These are phyloP conservation scores for Glaucidium brasilianum DNA, from an alignment of 2,113 vertebrate genomes.

Conservation along the genomic window DNA sequence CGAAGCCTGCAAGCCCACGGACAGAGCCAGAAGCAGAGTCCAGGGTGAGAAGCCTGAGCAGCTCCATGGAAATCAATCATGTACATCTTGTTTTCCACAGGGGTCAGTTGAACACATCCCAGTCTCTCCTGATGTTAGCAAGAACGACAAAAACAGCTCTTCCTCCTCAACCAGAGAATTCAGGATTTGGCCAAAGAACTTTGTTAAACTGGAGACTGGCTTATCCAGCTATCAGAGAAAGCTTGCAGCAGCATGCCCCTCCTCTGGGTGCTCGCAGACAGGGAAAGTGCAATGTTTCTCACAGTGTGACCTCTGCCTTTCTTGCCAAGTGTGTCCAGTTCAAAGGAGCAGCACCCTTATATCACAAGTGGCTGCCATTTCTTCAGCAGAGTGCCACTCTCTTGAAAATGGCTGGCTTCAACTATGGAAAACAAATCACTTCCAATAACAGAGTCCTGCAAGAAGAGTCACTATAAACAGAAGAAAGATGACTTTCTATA, in stretches of 20 bases:
- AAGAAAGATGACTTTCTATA: rapidly evolving
- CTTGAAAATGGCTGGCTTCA: not conserved
- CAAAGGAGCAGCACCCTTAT: not conserved
- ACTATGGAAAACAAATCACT: not conserved
- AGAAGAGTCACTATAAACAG: not conserved
- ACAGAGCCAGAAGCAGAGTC: not conserved
- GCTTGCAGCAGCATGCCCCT: not conserved
- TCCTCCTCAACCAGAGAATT: not conserved
- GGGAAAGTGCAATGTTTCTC: not conserved
- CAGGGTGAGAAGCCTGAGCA: not conserved
- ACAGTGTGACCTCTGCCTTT: not conserved
- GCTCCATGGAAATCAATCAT: not conserved
- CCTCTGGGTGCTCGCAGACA: not conserved
- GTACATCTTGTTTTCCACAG: not conserved
- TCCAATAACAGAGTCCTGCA: not conserved
- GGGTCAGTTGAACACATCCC: not conserved
- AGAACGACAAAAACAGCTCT: not conserved
- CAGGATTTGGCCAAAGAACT: not conserved
- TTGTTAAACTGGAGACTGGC: not conserved
- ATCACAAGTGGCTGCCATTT: not conserved
- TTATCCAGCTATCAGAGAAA: not conserved
- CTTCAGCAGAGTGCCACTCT: not conserved
- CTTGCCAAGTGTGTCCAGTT: not conserved
- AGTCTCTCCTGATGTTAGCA: not conserved
- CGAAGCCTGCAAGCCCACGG: not conserved